Evolutionary conservation across 2,797 vertebrate genomes (phyloP), one percentile per base, ranked within the genome.

Genomic region (Trematomus bernacchii): DNA sequence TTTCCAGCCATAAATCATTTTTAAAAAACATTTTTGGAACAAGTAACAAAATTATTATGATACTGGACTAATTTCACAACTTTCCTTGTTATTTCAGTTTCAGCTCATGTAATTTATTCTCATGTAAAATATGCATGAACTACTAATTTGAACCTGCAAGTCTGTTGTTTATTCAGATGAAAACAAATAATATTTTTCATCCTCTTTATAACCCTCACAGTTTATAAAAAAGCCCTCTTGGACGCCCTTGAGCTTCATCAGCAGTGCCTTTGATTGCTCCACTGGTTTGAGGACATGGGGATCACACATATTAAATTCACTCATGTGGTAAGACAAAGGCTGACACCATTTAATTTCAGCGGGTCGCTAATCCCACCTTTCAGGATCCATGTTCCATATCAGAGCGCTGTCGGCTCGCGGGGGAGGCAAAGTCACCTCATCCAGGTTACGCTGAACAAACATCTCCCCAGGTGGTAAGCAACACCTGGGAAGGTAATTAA

Each of bases 321-420:
- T 85, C 89, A 90, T 86, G 91, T 92, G 92, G 61, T 82, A 83
- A 90, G 80, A 90, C 89, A 92, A 91, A 91, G 69, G 85, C 92
- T 89, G 89, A 90, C 89, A 90, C 71, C 86, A 83, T 91, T 91
- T 87, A 68, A 83, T 86, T 85, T 83, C 80, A 84, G 82, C 27
- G 62, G 75, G 63, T 68, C 52, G 57, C 85, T 90, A 89, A 91
- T 85, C 78, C 87, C 76, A 80, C 88, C 85, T 89, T 86, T 86
- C 80, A 88, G 79, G 71, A 73, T 82, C 80, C 66, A 7, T 75
- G 82, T 90, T 92, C 87, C 85, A 48, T 84, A 82, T 80, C 82
- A 84, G 46, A 85, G 85, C 33, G 3, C 15, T 30, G 66, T 44
- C 64, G 61, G 44, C 64, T 60, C 84, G 71, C 67, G 2, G 54